Evolutionary conservation across 1,140 invertebrate genomes (phyloP).

Genomic region (Cheumatopsyche charites): DNA sequence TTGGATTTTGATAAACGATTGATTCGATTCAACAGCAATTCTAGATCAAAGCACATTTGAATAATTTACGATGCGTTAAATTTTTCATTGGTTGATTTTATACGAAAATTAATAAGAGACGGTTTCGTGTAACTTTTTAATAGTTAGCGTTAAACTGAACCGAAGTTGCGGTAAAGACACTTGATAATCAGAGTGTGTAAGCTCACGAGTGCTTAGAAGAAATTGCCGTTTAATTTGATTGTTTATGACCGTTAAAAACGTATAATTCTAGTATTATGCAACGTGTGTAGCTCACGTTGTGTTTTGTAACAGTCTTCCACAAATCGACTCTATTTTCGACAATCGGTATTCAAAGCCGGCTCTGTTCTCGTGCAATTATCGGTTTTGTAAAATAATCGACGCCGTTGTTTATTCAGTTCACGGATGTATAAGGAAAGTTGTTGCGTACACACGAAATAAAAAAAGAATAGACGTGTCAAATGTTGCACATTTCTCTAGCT

Average conservation of each 20-base stretch:
- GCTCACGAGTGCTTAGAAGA: neutral
- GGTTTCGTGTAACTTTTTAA: neutral
- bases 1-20: no score
- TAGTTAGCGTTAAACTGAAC: neutral
- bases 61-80: no score
- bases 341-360: constrained; percentile 4
- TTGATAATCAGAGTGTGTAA: constrained; percentile 24
- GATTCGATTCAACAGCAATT: no score
- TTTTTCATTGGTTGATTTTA: no score
- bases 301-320: neutral
- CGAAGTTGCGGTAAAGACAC: constrained; percentile 5
- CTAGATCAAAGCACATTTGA: no score
- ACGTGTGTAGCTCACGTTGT: neutral
- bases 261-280: neutral
- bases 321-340: neutral
- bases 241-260: constrained; percentile 10
- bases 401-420: constrained; percentile 15
- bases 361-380: constrained; percentile 13
- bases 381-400: constrained; percentile 9
- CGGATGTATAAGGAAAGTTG: constrained; percentile 15
- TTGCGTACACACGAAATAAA: neutral
- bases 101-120: neutral
- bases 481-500: constrained; percentile 7
- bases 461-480: neutral
- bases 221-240: constrained; percentile 7